Conservation (phyloP, 2,888 invertebrate species). For the Deroplatys truncata region DNA sequence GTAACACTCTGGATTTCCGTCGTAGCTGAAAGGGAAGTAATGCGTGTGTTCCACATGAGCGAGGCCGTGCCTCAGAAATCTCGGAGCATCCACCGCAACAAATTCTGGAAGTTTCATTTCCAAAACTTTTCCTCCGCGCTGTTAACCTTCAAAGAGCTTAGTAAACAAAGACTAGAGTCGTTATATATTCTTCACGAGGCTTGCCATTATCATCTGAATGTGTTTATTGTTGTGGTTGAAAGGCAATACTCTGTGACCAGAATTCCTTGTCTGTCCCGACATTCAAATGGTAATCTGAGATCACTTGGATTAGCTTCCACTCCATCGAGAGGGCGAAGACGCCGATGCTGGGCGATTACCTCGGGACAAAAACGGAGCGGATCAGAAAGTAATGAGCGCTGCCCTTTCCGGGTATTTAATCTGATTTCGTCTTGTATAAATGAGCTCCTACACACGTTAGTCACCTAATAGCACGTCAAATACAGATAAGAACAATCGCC, state of each 20-base stretch:
- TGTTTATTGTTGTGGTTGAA: background rate
- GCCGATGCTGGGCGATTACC: background rate
- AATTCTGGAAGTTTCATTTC: background rate
- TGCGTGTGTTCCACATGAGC: background rate
- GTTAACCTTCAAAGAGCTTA: background rate
- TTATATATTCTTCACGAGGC: background rate
- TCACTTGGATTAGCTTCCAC: background rate
- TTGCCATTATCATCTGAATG: background rate
- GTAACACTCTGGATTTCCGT: background rate
- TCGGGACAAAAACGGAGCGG: background rate
- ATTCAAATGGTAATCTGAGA: background rate
- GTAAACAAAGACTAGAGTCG: background rate
- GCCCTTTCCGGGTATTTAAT: too few species aligned
- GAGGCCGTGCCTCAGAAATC: too few species aligned
- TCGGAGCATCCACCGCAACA: background rate
- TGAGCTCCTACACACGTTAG: too few species aligned
- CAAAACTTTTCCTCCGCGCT: background rate
- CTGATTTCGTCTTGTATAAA: too few species aligned
- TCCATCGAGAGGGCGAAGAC: background rate
- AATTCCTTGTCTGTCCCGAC: background rate
- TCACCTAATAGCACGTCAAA: too few species aligned
- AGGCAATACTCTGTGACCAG: background rate
- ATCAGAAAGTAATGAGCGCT: background rate
- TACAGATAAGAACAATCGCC: too few species aligned
- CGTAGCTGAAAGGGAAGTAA: background rate